phyloP scores from a whole-genome alignment of 2,888 invertebrate genomes.

The Drosophila paracracens region DNA sequence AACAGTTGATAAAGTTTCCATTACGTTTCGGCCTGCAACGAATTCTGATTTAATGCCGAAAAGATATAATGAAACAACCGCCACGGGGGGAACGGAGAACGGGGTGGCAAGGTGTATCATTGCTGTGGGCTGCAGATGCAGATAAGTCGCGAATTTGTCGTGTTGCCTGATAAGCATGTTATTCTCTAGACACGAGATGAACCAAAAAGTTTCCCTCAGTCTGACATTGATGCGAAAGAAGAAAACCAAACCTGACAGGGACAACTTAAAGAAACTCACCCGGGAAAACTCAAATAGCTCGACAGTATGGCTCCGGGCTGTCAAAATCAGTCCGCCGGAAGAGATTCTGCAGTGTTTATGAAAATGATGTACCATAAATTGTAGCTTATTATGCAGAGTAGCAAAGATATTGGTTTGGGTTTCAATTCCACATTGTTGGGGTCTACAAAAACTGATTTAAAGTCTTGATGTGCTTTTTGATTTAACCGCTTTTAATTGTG shows the following conservation, averaged over 20 bases:
- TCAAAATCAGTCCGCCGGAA: constrained; percentile 45
- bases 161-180: constrained; percentile 60
- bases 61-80: constrained; percentile 59
- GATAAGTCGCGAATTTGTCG: constrained; percentile 78
- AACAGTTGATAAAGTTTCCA: constrained; percentile 45
- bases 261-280: constrained; percentile 29
- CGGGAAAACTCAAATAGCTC: constrained; percentile 12
- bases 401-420: background rate
- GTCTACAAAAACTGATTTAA: constrained; percentile 2
- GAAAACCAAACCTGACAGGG: constrained; percentile 39
- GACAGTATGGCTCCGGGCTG: constrained; percentile 11
- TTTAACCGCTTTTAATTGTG: constrained; percentile 64
- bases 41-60: constrained; percentile 42
- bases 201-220: constrained; percentile 33
- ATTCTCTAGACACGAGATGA: constrained; percentile 14
- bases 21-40: constrained; percentile 16
- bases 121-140: constrained; percentile 47
- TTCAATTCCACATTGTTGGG: background rate
- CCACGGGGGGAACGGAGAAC: background rate
- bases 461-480: constrained; percentile 45
- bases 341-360: constrained; percentile 19
- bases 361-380: constrained; percentile 12
- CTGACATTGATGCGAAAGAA: constrained; percentile 35
- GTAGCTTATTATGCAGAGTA: background rate
- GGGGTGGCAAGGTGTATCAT: constrained; percentile 34